Evolutionary conservation across 2,888 invertebrate genomes (phyloP).

Genomic region (Andrena fulva): DNA sequence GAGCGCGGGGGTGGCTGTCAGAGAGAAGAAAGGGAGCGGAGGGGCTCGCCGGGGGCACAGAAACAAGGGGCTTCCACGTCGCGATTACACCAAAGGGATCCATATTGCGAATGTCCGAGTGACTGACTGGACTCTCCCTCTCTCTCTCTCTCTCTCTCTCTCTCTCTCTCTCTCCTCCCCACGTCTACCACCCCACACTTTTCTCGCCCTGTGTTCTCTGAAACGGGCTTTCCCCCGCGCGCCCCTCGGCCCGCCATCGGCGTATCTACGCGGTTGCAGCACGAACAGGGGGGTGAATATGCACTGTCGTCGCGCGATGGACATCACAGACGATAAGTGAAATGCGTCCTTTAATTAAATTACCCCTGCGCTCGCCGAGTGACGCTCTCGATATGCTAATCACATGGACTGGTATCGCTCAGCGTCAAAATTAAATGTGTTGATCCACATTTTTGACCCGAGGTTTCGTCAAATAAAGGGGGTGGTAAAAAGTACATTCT

Average conservation of each 20-base stretch:
- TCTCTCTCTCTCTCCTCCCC: slow-evolving; percentile 32
- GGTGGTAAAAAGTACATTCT: no score
- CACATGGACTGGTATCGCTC: not conserved
- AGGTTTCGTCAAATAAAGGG: no score
- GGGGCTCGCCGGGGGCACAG: slow-evolving; percentile 59
- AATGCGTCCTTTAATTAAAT: slow-evolving; percentile 19
- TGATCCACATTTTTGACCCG: no score
- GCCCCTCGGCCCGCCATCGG: slow-evolving; percentile 7
- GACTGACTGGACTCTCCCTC: slow-evolving; percentile 68
- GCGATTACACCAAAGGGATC: slow-evolving; percentile 75
- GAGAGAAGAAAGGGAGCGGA: slow-evolving; percentile 28
- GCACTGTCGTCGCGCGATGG: slow-evolving; percentile 21
- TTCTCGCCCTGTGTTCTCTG: slow-evolving; percentile 59
- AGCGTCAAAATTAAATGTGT: no score
- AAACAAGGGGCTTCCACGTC: slow-evolving; percentile 73
- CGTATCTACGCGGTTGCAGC: slow-evolving; percentile 26
- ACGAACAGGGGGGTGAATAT: slow-evolving; percentile 18
- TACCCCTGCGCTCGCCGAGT: not conserved
- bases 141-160: slow-evolving; percentile 36
- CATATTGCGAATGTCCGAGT: slow-evolving; percentile 74
- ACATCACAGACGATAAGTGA: slow-evolving; percentile 24
- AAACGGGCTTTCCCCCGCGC: not conserved
- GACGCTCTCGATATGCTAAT: slow-evolving; percentile 6
- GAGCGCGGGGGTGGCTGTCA: slow-evolving; percentile 50
- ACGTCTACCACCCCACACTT: slow-evolving; percentile 46